Percentiles rank a stretch among this genome's conserved stretches.
Evolutionary conservation across 2,113 vertebrate genomes (phyloP).

Genomic region (Crotalus tigris): DNA sequence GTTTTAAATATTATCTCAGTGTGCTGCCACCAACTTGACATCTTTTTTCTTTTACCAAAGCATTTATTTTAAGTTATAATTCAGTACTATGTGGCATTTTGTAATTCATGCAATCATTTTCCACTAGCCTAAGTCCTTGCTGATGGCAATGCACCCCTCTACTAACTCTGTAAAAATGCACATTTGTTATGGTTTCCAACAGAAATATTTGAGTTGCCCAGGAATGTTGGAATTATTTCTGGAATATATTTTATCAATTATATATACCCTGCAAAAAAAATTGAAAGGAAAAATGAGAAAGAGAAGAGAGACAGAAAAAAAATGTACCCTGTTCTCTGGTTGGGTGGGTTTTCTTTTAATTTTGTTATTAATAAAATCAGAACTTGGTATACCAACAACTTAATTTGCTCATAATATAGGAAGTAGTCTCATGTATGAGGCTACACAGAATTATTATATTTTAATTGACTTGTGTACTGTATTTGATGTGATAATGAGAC

Average conservation of each 20-base stretch:
- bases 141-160: conserved; percentile 41
- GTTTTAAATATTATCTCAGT: conserved; percentile 68
- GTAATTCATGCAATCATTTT: conserved; percentile 57
- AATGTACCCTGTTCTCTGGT: not conserved
- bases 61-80: conserved; percentile 52
- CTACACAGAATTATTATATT: conserved; percentile 57
- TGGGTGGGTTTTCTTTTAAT: conserved; percentile 32
- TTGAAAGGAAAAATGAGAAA: not conserved
- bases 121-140: conserved; percentile 42
- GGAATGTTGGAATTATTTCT: conserved; percentile 56
- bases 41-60: conserved; percentile 49
- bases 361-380: conserved; percentile 12
- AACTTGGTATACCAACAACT: conserved; percentile 24
- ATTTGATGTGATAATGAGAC: conserved; percentile 57
- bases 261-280: not conserved
- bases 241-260: conserved; percentile 49
- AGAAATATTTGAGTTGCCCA: conserved; percentile 62
- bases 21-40: conserved; percentile 47
- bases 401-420: conserved; percentile 37
- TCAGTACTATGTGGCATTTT: conserved; percentile 53
- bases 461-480: conserved; percentile 50
- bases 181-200: conserved; percentile 65
- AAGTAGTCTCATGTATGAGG: conserved; percentile 39
- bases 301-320: conserved; percentile 3
- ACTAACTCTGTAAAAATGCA: conserved; percentile 55